Evolutionary conservation across 2,113 vertebrate genomes (phyloP).

Genomic region (Laticauda laticaudata): DNA sequence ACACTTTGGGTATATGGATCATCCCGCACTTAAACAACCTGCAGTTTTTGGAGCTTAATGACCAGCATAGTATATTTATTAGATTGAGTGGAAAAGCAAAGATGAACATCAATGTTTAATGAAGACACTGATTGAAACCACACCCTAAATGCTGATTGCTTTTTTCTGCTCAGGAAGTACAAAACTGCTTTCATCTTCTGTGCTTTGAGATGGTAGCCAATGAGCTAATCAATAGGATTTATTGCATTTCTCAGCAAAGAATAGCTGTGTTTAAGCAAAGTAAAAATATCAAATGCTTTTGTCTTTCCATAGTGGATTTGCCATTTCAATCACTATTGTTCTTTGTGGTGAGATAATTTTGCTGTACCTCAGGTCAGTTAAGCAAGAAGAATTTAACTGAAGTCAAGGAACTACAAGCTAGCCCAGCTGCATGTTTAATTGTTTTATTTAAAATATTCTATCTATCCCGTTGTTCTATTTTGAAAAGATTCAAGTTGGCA

Average conservation of each 20-base stretch:
- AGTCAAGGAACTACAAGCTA: neutral
- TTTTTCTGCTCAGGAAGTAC: slow-evolving; percentile 44
- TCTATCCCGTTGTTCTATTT: neutral
- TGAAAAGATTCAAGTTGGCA: neutral
- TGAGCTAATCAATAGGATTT: slow-evolving; percentile 47
- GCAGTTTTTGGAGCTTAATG: slow-evolving; percentile 40
- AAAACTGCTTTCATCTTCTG: slow-evolving; percentile 28
- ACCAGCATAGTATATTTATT: slow-evolving; percentile 58
- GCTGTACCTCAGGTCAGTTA: neutral
- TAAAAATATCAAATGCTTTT: slow-evolving; percentile 19
- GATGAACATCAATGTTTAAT: slow-evolving; percentile 63
- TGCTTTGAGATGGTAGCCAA: slow-evolving; percentile 43
- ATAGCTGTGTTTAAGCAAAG: slow-evolving; percentile 8
- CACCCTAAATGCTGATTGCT: slow-evolving; percentile 42
- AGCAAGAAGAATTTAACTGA: neutral
- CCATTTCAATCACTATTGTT: neutral
- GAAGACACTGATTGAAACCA: slow-evolving; percentile 41
- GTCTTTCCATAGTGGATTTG: slow-evolving; percentile 23
- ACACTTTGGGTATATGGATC: slow-evolving; percentile 33
- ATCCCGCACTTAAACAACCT: slow-evolving; percentile 59
- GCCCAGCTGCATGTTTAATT: neutral
- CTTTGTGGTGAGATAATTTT: neutral
- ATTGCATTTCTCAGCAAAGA: slow-evolving; percentile 38
- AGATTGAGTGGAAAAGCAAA: slow-evolving; percentile 51
- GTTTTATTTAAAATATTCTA: neutral